These are phyloP conservation scores for Drosophila mimetica DNA, from an alignment of 2,888 invertebrate genomes.

Conservation along the genomic window DNA sequence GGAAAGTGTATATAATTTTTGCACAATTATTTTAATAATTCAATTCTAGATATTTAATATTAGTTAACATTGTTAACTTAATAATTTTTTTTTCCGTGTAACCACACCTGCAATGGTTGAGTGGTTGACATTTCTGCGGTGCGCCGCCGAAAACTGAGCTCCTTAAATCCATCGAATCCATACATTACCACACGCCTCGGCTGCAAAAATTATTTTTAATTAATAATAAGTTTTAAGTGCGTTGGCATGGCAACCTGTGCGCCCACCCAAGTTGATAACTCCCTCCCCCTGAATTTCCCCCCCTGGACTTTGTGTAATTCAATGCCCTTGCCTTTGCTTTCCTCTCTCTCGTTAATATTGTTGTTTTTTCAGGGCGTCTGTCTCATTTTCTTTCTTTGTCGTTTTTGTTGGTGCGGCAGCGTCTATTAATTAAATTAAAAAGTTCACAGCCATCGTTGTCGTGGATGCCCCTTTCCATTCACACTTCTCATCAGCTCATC, in stretches of 20 bases:
- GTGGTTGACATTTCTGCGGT: constrained; percentile 12
- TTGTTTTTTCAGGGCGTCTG: constrained; percentile 33
- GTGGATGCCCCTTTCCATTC: constrained; percentile 20
- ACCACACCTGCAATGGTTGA: constrained; percentile 11
- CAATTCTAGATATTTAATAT: too few relatives aligned
- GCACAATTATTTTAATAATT: too few relatives aligned
- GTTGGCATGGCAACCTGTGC: constrained; percentile 27
- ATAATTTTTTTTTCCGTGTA: neutral
- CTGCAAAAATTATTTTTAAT: constrained; percentile 64
- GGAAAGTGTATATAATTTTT: too few relatives aligned
- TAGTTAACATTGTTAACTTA: too few relatives aligned
- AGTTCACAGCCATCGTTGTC: constrained; percentile 62
- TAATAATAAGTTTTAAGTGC: constrained; percentile 73
- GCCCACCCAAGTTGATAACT: constrained; percentile 16
- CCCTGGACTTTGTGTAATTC: constrained; percentile 61
- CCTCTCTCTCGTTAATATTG: constrained; percentile 13
- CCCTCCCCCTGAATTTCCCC: neutral
- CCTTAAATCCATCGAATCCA: constrained; percentile 47
- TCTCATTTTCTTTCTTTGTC: constrained; percentile 35
- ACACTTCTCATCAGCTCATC: constrained; percentile 20
- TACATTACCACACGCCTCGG: constrained; percentile 45
- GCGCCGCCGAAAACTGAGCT: constrained; percentile 1
- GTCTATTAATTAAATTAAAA: constrained; percentile 80
- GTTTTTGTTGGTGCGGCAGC: constrained; percentile 50
- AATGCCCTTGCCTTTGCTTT: constrained; percentile 45